These are phyloP conservation scores for Noturus placidus DNA, from an alignment of 2,113 vertebrate genomes.

Conservation along the genomic window DNA sequence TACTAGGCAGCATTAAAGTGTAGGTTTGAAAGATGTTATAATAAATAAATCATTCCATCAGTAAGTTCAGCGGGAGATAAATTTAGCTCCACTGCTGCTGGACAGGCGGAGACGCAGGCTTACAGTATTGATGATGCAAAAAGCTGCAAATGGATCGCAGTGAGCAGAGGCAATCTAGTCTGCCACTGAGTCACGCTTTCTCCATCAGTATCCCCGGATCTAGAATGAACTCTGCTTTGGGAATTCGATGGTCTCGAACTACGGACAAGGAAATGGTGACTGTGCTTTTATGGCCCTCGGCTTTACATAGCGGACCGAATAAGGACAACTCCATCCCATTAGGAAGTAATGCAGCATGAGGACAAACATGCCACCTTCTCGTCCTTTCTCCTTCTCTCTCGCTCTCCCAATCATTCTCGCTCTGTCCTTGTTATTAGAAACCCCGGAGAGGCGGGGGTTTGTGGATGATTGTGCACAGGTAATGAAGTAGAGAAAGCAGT, in stretches of 20 bases:
- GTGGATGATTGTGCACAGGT: not conserved
- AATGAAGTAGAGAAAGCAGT: not conserved
- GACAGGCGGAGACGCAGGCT: not conserved
- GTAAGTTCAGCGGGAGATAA: not conserved
- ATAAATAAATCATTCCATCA: not conserved
- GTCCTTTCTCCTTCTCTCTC: not conserved
- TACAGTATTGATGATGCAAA: slow-evolving; percentile 13
- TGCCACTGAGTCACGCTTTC: slow-evolving; percentile 12
- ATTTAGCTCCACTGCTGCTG: not conserved
- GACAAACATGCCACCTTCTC: slow-evolving; percentile 33
- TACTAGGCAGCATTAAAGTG: not conserved
- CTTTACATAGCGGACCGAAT: slow-evolving; percentile 32
- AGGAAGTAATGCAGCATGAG: slow-evolving; percentile 43
- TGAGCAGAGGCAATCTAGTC: slow-evolving; percentile 14
- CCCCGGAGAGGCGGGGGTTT: not conserved
- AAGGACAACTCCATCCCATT: slow-evolving; percentile 44
- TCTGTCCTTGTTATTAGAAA: not conserved
- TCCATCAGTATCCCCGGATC: slow-evolving; percentile 10
- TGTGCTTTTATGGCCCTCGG: slow-evolving; percentile 13
- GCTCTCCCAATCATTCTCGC: not conserved
- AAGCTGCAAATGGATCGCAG: slow-evolving; percentile 23
- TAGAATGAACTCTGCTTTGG: slow-evolving; percentile 15
- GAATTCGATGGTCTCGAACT: slow-evolving; percentile 21
- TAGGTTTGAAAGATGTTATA: not conserved
- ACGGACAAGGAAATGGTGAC: not conserved